Percentiles rank a stretch among this genome's conserved stretches.
These are phyloP conservation scores for Conops quadrifasciatus DNA, from an alignment of 2,888 invertebrate genomes.

Conservation along the genomic window DNA sequence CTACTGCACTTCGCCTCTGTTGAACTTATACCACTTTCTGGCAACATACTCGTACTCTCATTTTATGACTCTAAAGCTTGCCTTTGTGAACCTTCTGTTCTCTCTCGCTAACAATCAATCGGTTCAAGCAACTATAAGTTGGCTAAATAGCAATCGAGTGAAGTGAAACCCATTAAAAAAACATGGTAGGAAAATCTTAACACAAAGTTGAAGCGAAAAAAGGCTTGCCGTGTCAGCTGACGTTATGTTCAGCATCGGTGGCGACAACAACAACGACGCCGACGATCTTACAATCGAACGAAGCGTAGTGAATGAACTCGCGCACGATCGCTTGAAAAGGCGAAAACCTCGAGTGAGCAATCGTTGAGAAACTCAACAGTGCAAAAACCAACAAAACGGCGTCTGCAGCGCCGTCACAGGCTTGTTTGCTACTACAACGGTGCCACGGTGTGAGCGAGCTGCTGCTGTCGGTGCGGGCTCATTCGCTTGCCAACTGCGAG, in stretches of 20 bases:
- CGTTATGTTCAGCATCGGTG: conserved; percentile 8
- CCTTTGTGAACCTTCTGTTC: background rate
- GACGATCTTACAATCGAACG: conserved; percentile 24
- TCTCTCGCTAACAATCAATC: background rate
- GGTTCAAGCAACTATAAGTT: background rate
- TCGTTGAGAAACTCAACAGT: background rate
- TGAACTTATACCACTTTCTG: too few relatives aligned
- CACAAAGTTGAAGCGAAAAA: background rate
- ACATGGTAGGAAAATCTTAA: background rate
- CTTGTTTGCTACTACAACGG: background rate
- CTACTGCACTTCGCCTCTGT: too few relatives aligned
- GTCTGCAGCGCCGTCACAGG: conserved; percentile 13
- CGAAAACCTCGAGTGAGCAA: conserved; percentile 8
- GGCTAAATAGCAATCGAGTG: background rate
- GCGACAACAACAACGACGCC: conserved; percentile 25
- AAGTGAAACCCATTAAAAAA: background rate
- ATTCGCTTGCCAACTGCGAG: conserved; percentile 50
- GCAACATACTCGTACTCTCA: too few relatives aligned
- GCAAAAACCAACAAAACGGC: conserved; percentile 22
- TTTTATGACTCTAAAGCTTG: background rate
- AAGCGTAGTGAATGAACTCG: conserved; percentile 14
- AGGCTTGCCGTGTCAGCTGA: conserved; percentile 2
- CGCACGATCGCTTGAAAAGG: background rate
- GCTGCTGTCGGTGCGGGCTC: conserved; percentile 33
- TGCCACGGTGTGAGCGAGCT: background rate